Conservation (phyloP, 2,797 vertebrate species). For the Petrocephalus schoutedeni region DNA sequence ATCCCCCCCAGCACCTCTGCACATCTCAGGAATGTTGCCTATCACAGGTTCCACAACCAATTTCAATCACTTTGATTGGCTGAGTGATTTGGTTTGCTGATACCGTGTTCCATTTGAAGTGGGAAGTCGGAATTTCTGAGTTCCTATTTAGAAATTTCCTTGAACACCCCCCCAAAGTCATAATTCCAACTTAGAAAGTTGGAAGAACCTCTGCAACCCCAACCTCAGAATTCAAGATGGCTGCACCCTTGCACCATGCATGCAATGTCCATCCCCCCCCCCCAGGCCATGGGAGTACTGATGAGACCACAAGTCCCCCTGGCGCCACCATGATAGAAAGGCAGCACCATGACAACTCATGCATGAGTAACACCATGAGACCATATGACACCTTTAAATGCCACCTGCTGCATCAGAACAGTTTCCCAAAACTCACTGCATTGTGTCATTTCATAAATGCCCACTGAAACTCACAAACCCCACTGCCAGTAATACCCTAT, state of each 20-base stretch:
- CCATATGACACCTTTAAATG: not conserved
- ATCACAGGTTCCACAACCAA: not conserved
- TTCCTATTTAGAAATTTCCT: not conserved
- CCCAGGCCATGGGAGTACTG: not conserved
- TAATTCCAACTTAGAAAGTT: not conserved
- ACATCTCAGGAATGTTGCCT: not conserved
- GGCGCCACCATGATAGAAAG: not conserved
- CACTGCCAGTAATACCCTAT: not conserved
- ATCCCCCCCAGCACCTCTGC: not conserved
- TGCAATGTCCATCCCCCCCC: not conserved
- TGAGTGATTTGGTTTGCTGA: too few species aligned
- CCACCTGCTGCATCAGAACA: not conserved
- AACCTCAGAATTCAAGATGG: not conserved
- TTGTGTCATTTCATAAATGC: not conserved
- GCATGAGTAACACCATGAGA: not conserved
- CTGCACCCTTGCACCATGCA: not conserved
- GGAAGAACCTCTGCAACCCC: not conserved
- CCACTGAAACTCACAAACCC: not conserved
- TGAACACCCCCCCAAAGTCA: not conserved
- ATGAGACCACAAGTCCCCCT: not conserved
- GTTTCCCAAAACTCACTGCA: not conserved
- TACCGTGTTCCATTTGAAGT: not conserved
- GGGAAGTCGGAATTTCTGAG: not conserved
- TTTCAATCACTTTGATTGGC: not conserved
- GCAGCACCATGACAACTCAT: not conserved